Conservation (phyloP, 2,113 vertebrate genomes). For the Eira barbara region DNA sequence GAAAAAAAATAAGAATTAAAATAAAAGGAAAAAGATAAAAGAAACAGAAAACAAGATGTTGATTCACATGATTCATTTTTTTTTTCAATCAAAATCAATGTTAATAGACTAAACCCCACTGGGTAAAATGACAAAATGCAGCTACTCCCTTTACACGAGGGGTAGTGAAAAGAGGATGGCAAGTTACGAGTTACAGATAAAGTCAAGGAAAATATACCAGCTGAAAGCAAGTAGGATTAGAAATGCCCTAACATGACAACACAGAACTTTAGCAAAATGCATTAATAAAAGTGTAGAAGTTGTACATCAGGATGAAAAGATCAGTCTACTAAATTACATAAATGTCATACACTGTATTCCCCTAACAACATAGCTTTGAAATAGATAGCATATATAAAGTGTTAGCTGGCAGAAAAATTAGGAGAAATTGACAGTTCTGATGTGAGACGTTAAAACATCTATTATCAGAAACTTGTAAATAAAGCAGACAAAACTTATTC, state of each 20-base stretch:
- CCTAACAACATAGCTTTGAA: background rate
- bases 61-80: background rate
- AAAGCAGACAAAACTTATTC: background rate
- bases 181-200: background rate
- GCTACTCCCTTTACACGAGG: background rate
- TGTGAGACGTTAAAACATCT: background rate
- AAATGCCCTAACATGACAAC: background rate
- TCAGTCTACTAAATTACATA: background rate
- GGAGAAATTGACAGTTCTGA: background rate
- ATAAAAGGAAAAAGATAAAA: too few relatives aligned
- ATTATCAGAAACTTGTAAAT: background rate
- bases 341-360: background rate
- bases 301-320: background rate
- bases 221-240: background rate
- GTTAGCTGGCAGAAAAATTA: background rate
- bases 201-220: background rate
- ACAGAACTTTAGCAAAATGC: background rate
- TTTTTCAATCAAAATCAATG: background rate
- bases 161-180: background rate
- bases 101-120: background rate
- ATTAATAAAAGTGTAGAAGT: background rate
- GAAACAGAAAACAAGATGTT: background rate
- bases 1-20: background rate
- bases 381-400: background rate
- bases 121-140: background rate